Base-by-base conservation (phyloP, 2,797 vertebrate genomes). In the Chromobotia macracanthus region DNA sequence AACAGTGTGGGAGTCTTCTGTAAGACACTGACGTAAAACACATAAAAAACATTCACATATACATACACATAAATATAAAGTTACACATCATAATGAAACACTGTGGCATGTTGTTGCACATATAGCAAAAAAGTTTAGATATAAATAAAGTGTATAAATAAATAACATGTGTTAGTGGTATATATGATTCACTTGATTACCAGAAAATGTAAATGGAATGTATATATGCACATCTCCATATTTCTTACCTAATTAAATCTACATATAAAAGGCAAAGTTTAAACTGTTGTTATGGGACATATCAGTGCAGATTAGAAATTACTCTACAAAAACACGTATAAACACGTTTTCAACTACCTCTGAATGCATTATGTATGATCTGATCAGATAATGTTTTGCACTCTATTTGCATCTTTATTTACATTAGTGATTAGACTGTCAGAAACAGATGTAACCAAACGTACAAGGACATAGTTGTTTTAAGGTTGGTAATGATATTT, bases 1-100 rank as follows among this genome's bases (percentile, higher is more conserved):
- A 83, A 51, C 65, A 75, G 77, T 63, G 48, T 69, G 69, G 60
- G 72, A 31, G 69, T 63, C 50, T 68, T 71, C 18, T 35, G 16
- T 63, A 5, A 31, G 35, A 84, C 46, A 15, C 51, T 51, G 5
- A 61, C 50, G 56, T 51, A 70, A 70, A 58, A 77, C 53, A 73
- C 56, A 69, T 67, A 16, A 31, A 31, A 31, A n/a, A 48, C 61
- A 28, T 50, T 66, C 6, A 0, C 25, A 16, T 31, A 68, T 70
- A 41, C 79, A 70, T 23, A 28, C 46, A 63, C 16, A 41, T 7
- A 5, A 11, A 55, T 21, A 56, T 56, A 9, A 44, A 72, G 28
- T 35, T 8, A n/a, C 60, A 63, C 53, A 25, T 50, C 18, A 46
- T n/a, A 19, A 44, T 19, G 23, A 70, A 60, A 10, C 41, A 11